A percentile compares a stretch with the other conserved stretches of the same genome.
These are phyloP conservation scores for Chromoteleia sp. DNA, from an alignment of 2,888 invertebrate genomes.

Conservation along the genomic window DNA sequence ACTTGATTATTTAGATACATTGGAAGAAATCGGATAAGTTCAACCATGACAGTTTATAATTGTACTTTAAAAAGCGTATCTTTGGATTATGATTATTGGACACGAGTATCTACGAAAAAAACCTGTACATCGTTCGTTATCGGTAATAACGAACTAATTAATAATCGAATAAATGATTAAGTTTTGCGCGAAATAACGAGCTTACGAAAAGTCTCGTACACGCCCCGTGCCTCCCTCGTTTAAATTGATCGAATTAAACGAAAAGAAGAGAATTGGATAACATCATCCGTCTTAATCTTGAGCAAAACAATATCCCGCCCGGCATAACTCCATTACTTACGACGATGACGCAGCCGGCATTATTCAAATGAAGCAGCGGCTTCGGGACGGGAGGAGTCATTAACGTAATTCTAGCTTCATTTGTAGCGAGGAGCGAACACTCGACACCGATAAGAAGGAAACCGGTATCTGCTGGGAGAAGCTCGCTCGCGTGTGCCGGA, in stretches of 20 bases:
- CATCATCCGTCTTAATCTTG: constrained; percentile 42
- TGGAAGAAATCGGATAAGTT: too few relatives aligned
- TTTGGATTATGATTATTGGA: too few relatives aligned
- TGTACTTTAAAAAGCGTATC: too few relatives aligned
- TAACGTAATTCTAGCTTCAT: constrained; percentile 65
- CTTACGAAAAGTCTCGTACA: too few relatives aligned
- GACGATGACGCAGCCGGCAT: constrained; percentile 46
- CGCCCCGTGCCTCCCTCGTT: neutral
- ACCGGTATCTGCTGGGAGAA: constrained; percentile 64
- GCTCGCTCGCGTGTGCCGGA: constrained; percentile 59
- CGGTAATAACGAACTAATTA: too few relatives aligned
- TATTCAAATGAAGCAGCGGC: constrained; percentile 64
- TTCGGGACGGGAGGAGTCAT: constrained; percentile 54
- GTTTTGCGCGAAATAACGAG: too few relatives aligned
- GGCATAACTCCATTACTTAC: constrained; percentile 46
- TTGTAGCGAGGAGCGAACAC: constrained; percentile 60
- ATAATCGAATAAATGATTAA: too few relatives aligned
- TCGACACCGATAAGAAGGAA: constrained; percentile 65
- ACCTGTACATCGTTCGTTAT: too few relatives aligned
- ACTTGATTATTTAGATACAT: too few relatives aligned
- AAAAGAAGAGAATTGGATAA: constrained; percentile 22
- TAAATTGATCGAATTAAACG: constrained; percentile 38
- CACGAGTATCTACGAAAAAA: too few relatives aligned
- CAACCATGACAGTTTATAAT: too few relatives aligned
- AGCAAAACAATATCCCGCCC: constrained; percentile 49